Evolutionary conservation across 1,140 invertebrate species (phyloP), one percentile per base, ranked within the genome.

Genomic region (Limonius californicus): DNA sequence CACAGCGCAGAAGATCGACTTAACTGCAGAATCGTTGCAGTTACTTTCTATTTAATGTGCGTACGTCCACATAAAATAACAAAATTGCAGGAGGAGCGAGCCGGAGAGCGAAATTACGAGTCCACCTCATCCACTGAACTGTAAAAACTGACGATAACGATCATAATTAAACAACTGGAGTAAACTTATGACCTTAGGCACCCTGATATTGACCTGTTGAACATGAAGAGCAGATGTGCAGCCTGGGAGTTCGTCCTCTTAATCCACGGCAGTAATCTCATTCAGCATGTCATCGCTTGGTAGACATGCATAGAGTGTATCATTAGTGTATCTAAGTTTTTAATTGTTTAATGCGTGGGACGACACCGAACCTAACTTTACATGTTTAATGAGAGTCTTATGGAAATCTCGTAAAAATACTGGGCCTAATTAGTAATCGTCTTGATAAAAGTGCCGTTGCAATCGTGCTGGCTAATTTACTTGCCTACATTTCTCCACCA

Each of bases 261-360:
- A 50, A 50, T 50, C 45, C 15, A 50, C 16, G 16, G 16, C 18
- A 50, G 14, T 50, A 50, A 50, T 50, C 45, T 50, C 15, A 50
- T 18, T 21, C 2, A 18, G 12, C 16, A 50, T 50, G 45, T 50
- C 45, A 50, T 50, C 45, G 45, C 14, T 2, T 14, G 2, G 20
- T 21, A 8, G 15, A 19, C 45, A 50, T 50, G 45, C 45, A 50
- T 19, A 50, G 35, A 39, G 2, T 12, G 11, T 12, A 39, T 39
- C 35, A 39, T 39, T 39, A 39, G 35, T 39, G n/a, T 50, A 50
- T 50, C 45, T 50, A 50, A 50, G 14, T 19, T 50, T 50, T 50
- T 50, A 50, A 50, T 50, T 50, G 45, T 50, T 50, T 19, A 50
- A 21, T 50, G 45, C 45, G 45, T 50, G 45, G 45, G 45, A 50